These are phyloP conservation scores for Sebastes nivosus DNA, from an alignment of 2,797 vertebrate species.

Conservation along the genomic window DNA sequence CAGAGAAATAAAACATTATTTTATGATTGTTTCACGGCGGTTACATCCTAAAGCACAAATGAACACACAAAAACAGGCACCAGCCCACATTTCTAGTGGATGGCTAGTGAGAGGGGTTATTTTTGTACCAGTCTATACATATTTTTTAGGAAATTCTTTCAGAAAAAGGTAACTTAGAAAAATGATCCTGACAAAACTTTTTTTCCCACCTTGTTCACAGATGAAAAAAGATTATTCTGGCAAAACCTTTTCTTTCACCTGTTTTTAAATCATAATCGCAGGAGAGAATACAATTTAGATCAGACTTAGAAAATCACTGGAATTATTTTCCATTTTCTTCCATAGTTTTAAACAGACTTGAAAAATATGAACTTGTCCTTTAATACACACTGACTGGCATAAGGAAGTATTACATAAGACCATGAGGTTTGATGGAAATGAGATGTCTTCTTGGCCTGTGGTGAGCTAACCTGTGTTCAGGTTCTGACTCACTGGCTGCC, in stretches of 20 bases:
- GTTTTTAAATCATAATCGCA: neutral
- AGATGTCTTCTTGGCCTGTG: neutral
- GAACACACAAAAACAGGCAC: no score
- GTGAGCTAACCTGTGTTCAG: constrained; percentile 2
- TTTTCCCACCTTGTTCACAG: neutral
- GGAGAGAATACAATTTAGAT: neutral
- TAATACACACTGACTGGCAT: neutral
- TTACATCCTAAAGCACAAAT: no score
- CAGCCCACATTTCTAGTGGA: no score
- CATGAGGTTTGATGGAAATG: neutral
- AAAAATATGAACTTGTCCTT: neutral
- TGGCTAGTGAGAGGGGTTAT: no score
- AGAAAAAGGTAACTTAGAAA: no score
- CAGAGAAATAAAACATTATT: no score
- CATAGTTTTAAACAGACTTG: neutral
- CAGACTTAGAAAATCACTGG: neutral
- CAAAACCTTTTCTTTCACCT: neutral
- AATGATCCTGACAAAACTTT: neutral
- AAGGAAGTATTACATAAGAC: neutral
- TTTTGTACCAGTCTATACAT: no score
- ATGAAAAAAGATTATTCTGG: neutral
- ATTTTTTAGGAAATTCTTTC: no score
- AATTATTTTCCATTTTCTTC: neutral
- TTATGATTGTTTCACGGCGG: no score
- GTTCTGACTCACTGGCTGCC: constrained; percentile 41